Evolutionary conservation across 2,113 vertebrate species (phyloP).

Genomic region (Poeciliopsis prolifica): DNA sequence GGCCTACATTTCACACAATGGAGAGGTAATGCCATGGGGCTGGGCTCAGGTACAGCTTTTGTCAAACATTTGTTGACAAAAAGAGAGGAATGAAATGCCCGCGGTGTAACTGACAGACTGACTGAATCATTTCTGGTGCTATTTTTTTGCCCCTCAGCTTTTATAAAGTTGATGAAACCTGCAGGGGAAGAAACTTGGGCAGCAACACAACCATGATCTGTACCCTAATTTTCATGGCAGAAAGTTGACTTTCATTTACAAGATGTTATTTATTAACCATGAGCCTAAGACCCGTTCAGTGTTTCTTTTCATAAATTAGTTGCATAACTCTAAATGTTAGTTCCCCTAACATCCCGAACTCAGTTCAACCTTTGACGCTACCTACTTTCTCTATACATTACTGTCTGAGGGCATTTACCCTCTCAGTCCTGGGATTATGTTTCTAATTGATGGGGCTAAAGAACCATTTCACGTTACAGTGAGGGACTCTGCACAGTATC

Average conservation of each 20-base stretch:
- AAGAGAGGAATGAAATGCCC: constrained; percentile 49
- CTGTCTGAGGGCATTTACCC: constrained; percentile 66
- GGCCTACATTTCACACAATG: constrained; percentile 61
- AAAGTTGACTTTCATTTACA: constrained; percentile 34
- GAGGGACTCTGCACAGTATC: constrained; percentile 62
- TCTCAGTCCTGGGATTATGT: constrained; percentile 46
- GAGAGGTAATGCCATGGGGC: constrained; percentile 61
- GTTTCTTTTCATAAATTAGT: constrained; percentile 25
- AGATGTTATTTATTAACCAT: constrained; percentile 53
- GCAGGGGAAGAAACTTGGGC: constrained; percentile 40
- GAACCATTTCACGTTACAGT: constrained; percentile 63
- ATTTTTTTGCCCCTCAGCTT: constrained; percentile 37
- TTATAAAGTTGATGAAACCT: constrained; percentile 40
- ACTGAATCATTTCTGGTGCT: constrained; percentile 39
- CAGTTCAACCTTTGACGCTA: constrained; percentile 41
- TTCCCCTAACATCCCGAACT: constrained; percentile 58
- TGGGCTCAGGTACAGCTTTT: constrained; percentile 68
- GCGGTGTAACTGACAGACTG: constrained; percentile 39
- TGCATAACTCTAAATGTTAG: constrained; percentile 11
- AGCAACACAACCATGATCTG: constrained; percentile 48
- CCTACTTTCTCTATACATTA: constrained; percentile 51
- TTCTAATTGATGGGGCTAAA: constrained; percentile 59
- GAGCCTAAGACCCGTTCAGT: constrained; percentile 18
- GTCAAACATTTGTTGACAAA: constrained; percentile 63
- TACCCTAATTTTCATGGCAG: constrained; percentile 46